phyloP scores from a whole-genome alignment of 2,113 vertebrate genomes.

The Sarotherodon lohbergeri region DNA sequence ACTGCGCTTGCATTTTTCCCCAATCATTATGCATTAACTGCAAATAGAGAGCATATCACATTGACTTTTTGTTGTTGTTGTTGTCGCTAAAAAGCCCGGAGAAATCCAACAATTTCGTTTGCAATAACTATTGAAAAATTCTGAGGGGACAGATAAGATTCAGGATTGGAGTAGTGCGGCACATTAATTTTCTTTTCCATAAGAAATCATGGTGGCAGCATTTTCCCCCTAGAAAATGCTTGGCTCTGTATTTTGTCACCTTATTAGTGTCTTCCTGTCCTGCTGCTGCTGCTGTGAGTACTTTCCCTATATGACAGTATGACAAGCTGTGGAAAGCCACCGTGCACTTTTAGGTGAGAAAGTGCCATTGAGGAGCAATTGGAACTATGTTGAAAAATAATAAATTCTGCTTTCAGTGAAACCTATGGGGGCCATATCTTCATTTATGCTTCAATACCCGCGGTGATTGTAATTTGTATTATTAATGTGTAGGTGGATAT shows the following conservation, averaged over 20 bases:
- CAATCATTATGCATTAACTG: constrained; percentile 50
- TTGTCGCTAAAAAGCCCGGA: neutral
- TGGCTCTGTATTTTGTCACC: constrained; percentile 62
- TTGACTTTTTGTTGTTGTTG: neutral
- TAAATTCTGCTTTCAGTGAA: constrained; percentile 11
- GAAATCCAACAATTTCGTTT: constrained; percentile 44
- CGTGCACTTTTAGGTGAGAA: constrained; percentile 43
- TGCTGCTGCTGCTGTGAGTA: constrained; percentile 19
- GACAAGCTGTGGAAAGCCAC: constrained; percentile 50
- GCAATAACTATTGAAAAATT: constrained; percentile 39
- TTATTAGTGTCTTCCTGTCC: constrained; percentile 66
- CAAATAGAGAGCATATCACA: constrained; percentile 21
- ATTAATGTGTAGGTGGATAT: constrained; percentile 30
- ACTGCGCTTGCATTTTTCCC: constrained; percentile 21
- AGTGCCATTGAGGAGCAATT: constrained; percentile 35
- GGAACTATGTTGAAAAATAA: constrained; percentile 25
- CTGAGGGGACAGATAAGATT: constrained; percentile 53
- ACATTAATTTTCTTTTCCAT: constrained; percentile 57
- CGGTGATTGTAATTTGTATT: constrained; percentile 30
- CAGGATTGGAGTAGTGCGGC: constrained; percentile 14
- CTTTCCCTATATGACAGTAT: constrained; percentile 53
- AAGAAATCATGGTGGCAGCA: constrained; percentile 47
- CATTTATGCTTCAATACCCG: constrained; percentile 14
- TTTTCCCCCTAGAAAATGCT: constrained; percentile 54
- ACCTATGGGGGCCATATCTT: constrained; percentile 11